phyloP scores from a whole-genome alignment of 2,888 invertebrate genomes.

The Leptinotarsa tumamoca region DNA sequence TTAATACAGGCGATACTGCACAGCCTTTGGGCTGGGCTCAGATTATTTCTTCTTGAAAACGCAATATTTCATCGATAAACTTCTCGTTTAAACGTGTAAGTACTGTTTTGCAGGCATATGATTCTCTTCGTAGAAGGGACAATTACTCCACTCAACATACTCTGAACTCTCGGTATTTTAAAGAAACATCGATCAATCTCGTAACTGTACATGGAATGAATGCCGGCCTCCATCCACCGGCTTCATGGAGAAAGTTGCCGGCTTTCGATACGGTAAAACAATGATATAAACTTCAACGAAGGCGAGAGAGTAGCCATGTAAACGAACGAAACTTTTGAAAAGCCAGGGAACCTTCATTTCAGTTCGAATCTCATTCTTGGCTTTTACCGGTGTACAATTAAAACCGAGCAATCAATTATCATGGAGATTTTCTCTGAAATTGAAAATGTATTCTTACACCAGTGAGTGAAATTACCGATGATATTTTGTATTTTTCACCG shows the following conservation, averaged over 20 bases:
- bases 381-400: too few species aligned
- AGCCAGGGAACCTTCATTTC: too few species aligned
- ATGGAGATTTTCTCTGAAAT: too few species aligned
- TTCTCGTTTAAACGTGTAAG: not conserved
- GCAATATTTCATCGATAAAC: not conserved
- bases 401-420: too few species aligned
- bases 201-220: conserved; percentile 33
- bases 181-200: conserved; percentile 22
- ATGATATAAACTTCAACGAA: not conserved
- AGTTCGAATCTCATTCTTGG: too few species aligned
- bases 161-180: conserved; percentile 12
- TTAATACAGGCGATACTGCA: too few species aligned
- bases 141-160: not conserved
- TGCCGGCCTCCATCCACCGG: conserved; percentile 26
- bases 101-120: conserved; percentile 1
- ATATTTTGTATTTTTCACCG: too few species aligned
- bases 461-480: too few species aligned
- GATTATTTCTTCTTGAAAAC: not conserved
- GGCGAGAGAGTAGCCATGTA: too few species aligned
- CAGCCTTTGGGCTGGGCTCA: too few species aligned
- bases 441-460: too few species aligned
- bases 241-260: conserved; percentile 29
- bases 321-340: too few species aligned
- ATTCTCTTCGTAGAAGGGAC: not conserved
- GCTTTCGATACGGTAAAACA: conserved; percentile 31